Conservation (phyloP, 1,140 invertebrate genomes). For the Archegozetes longisetosus region DNA sequence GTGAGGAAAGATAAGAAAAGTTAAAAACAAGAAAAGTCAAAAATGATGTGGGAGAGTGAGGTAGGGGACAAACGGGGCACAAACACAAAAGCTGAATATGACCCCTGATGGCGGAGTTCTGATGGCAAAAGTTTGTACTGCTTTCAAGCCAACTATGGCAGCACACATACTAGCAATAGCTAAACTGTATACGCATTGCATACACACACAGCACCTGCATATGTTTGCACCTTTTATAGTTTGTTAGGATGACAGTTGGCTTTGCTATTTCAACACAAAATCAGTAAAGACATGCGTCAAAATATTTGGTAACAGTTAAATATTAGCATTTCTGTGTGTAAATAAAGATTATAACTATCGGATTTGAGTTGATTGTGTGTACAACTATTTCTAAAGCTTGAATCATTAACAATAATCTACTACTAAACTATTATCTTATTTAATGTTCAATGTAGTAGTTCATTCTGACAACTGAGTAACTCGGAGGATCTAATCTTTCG, state of each 20-base stretch:
- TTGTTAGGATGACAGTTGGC: neutral
- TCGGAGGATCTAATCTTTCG: too few relatives aligned
- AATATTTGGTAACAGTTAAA: neutral
- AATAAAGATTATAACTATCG: too few relatives aligned
- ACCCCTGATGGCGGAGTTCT: neutral
- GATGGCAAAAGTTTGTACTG: neutral
- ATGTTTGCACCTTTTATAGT: neutral
- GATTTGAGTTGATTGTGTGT: too few relatives aligned
- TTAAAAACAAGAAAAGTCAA: neutral
- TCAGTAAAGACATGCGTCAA: neutral
- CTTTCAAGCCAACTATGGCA: neutral
- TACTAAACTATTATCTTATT: too few relatives aligned
- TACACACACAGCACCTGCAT: neutral
- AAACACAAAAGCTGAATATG: neutral
- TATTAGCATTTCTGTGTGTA: neutral
- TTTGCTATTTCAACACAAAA: neutral
- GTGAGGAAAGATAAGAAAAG: neutral
- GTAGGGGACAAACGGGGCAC: neutral
- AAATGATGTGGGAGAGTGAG: neutral
- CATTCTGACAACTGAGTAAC: too few relatives aligned
- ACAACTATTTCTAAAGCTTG: too few relatives aligned
- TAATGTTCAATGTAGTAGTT: too few relatives aligned
- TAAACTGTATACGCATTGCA: too few relatives aligned
- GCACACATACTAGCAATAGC: neutral
- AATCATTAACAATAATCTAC: too few relatives aligned